These are phyloP conservation scores for Enteromius paludinosus DNA, from an alignment of 2,797 vertebrate genomes.

Conservation along the genomic window DNA sequence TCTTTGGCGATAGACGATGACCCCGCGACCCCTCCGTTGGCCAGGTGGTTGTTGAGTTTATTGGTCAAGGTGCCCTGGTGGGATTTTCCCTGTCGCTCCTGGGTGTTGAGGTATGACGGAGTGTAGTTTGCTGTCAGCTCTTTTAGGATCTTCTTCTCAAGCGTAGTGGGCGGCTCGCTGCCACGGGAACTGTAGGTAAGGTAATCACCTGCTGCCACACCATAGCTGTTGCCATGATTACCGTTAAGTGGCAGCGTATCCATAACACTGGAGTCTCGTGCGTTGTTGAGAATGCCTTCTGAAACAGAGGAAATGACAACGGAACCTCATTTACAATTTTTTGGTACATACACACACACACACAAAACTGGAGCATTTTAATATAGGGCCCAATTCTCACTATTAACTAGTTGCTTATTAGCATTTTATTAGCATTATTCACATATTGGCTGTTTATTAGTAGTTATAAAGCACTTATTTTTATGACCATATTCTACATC, in stretches of 20 bases:
- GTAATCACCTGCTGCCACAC: slow-evolving; percentile 94
- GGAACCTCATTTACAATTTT: background rate
- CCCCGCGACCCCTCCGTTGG: slow-evolving; percentile 80
- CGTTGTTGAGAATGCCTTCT: slow-evolving; percentile 99
- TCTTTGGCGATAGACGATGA: slow-evolving; percentile 69
- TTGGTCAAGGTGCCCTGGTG: slow-evolving; percentile 82
- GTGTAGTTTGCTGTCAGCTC: slow-evolving; percentile 98
- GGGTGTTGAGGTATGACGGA: slow-evolving; percentile 97
- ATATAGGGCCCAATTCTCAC: background rate
- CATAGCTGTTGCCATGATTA: slow-evolving; percentile 99
- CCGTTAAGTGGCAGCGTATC: slow-evolving; percentile 99
- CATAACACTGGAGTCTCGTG: slow-evolving; percentile 99
- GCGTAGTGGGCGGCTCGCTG: slow-evolving; percentile 92
- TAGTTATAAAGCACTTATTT: background rate
- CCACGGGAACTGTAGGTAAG: slow-evolving; percentile 86
- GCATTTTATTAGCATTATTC: background rate
- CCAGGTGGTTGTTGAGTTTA: slow-evolving; percentile 90
- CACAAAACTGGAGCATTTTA: background rate
- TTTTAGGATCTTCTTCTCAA: slow-evolving; percentile 98
- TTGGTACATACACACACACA: slow-evolving; percentile 41
- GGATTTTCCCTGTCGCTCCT: slow-evolving; percentile 87
- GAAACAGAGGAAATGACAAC: slow-evolving; percentile 51
- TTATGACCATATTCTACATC: background rate
- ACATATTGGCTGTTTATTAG: background rate
- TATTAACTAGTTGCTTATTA: background rate